Evolutionary conservation across 1,140 invertebrate species (phyloP).

Genomic region (Drosophila hydei): DNA sequence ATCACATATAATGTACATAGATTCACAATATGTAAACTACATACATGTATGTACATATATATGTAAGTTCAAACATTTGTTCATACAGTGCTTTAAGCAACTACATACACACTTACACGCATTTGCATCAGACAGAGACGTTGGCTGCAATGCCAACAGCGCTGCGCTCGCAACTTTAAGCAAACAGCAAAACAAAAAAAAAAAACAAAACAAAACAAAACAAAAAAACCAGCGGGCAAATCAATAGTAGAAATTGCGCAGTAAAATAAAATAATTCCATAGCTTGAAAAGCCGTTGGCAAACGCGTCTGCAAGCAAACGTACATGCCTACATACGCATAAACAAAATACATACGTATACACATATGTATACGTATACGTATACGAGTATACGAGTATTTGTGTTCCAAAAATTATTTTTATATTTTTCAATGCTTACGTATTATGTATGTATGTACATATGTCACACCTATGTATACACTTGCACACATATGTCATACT

Average conservation of each 20-base stretch:
- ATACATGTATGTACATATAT: neutral
- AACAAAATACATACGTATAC: neutral
- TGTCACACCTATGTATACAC: no score
- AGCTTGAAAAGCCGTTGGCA: conserved; percentile 60
- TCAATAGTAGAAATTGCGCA: conserved; percentile 78
- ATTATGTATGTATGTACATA: conserved; percentile 27
- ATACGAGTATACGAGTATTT: conserved; percentile 13
- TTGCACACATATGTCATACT: conserved; percentile 2
- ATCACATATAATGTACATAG: neutral
- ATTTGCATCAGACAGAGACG: conserved; percentile 43
- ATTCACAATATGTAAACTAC: no score
- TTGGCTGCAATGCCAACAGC: conserved; percentile 26
- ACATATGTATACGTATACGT: conserved; percentile 25
- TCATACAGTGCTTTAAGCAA: conserved; percentile 6
- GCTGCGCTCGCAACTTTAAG: conserved; percentile 20
- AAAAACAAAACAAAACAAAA: conserved; percentile 41
- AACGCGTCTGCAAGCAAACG: conserved; percentile 17
- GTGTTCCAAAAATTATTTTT: conserved; percentile 62
- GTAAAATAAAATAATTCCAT: conserved; percentile 72
- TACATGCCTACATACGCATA: conserved; percentile 20
- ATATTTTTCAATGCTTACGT: conserved; percentile 57
- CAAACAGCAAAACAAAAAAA: conserved; percentile 40
- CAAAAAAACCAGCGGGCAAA: conserved; percentile 43
- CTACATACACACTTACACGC: conserved; percentile 7
- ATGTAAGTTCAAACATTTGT: conserved; percentile 1